Evolutionary conservation across 1,140 invertebrate genomes (phyloP).

Genomic region (Leptinotarsa undecemlineata): DNA sequence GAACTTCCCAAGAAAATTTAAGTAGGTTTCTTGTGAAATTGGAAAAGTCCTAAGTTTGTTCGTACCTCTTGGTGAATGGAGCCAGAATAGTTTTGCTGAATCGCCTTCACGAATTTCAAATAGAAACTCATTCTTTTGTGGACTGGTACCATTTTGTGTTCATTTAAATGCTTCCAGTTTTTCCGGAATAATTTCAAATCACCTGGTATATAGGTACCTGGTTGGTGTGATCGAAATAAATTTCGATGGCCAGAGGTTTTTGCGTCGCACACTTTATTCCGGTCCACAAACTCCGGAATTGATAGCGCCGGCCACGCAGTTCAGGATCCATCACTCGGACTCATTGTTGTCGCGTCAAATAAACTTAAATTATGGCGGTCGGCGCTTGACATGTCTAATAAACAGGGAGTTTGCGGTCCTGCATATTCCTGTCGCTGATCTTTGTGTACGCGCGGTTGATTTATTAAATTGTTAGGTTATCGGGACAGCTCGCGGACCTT

Average conservation of each 20-base stretch:
- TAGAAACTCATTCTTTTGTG: too few relatives aligned
- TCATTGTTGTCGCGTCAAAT: not conserved
- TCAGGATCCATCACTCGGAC: not conserved
- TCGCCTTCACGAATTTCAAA: too few relatives aligned
- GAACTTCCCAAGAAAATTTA: too few relatives aligned
- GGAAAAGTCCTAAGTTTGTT: too few relatives aligned
- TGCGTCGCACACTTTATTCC: not conserved
- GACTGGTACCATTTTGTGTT: too few relatives aligned
- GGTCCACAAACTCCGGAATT: not conserved
- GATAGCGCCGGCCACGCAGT: not conserved
- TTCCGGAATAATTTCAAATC: too few relatives aligned
- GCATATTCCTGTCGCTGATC: conserved; percentile 7
- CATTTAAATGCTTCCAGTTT: too few relatives aligned
- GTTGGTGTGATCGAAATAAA: too few relatives aligned
- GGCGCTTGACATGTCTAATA: conserved; percentile 2
- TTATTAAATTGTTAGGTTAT: not conserved
- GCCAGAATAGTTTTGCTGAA: too few relatives aligned
- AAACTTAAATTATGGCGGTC: not conserved
- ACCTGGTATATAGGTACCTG: too few relatives aligned
- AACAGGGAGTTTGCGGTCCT: conserved; percentile 5
- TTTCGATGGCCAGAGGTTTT: not conserved
- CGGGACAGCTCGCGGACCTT: not conserved
- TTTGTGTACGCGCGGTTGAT: not conserved
- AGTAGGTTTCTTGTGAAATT: too few relatives aligned
- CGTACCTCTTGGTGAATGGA: too few relatives aligned